phyloP scores from a whole-genome alignment of 2,113 vertebrate genomes.

The Lucifuga dentata region DNA sequence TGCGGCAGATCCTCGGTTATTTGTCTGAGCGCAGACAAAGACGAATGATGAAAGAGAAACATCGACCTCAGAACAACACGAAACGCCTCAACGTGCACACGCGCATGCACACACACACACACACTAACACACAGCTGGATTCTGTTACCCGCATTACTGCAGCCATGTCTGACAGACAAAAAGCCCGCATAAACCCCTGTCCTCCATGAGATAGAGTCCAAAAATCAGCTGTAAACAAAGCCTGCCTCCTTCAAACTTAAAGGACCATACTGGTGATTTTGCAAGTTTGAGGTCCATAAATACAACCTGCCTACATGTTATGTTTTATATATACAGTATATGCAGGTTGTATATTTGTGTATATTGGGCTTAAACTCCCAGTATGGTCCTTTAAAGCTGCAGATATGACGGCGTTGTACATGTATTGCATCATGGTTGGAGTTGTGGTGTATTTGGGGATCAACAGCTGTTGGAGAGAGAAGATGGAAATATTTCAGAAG shows the following conservation, averaged over 20 bases:
- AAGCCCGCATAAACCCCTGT: slow-evolving; percentile 59
- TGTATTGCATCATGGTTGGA: no score
- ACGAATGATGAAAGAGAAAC: slow-evolving; percentile 36
- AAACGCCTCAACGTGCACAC: slow-evolving; percentile 46
- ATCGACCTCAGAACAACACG: slow-evolving; percentile 19
- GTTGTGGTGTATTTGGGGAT: no score
- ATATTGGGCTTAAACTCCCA: no score
- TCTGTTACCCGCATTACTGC: slow-evolving; percentile 75
- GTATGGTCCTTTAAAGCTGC: no score
- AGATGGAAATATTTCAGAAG: background rate
- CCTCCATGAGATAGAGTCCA: slow-evolving; percentile 44
- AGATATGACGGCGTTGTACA: slow-evolving; percentile 11
- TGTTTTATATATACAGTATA: no score
- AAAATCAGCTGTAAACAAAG: slow-evolving; percentile 41
- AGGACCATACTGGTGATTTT: no score
- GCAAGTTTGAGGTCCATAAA: background rate
- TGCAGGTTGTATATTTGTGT: no score
- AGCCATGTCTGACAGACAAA: slow-evolving; percentile 61
- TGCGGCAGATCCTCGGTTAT: slow-evolving; percentile 5
- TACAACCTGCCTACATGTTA: no score
- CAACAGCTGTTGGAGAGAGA: background rate
- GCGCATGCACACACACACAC: slow-evolving; percentile 44
- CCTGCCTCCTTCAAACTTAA: background rate
- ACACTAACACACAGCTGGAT: slow-evolving; percentile 70
- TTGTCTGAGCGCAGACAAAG: slow-evolving; percentile 9